Base-by-base conservation (phyloP, 2,888 invertebrate genomes). In the Piscicola geometra region DNA sequence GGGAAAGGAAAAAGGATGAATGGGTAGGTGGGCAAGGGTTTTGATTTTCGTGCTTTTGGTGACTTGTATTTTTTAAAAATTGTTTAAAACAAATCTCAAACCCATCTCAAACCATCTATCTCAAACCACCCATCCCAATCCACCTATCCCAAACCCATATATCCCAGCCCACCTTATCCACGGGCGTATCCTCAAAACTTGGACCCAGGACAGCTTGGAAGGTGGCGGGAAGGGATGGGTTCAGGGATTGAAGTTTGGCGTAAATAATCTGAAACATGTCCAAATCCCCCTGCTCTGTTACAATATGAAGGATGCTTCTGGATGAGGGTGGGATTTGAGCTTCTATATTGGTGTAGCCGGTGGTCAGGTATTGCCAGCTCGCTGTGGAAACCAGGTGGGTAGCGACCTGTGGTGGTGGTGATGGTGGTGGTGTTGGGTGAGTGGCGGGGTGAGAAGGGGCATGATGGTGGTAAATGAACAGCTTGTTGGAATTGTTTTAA, bases 241-340 rank as follows among this genome's bases (percentile, higher is more conserved):
- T 21, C 50, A 47, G 50, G 50, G 9, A 9, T 47, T 47, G 9
- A 9, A 75, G 18, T 25, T 52, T 69, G 28, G 36, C 50, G 3
- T 69, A 32, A 21, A 75, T 52, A 36, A 68, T 75, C 9, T 56
- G 33, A 25, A 70, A 36, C 9, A 76, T 28, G 25, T n/a, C 35
- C 28, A 33, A 15, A 71, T 71, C 30, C 12, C 77, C 77, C 15
- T 68, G 41, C 47, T 75, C 77, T 5, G 47, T 50, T 0, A 75
- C 21, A 25, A 71, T 69, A 35, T 77, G 77, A 56, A 75, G 32
- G 35, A 47, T 33, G 18, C 41, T 70, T 47, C 75, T 77, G 12
- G 21, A 21, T n/a, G 77, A 77, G 21, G 75, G 77, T 18, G 77
- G 77, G 30, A 77, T 77, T 36, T 77, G 77, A 33, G 28, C 50